phyloP scores from a whole-genome alignment of 2,113 vertebrate species.

The Corythaeola cristata region DNA sequence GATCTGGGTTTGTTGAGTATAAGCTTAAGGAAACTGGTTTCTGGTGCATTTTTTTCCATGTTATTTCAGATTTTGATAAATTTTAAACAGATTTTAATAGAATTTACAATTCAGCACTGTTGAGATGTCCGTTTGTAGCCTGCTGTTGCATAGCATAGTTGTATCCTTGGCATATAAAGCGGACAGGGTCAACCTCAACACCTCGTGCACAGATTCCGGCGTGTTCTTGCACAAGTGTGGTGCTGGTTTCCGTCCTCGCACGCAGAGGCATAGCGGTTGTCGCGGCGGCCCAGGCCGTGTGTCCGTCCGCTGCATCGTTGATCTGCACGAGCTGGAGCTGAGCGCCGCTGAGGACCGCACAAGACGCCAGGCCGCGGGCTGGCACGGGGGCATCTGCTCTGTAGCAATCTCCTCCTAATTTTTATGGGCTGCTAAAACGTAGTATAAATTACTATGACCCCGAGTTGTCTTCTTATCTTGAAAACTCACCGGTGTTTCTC shows the following conservation, averaged over 20 bases:
- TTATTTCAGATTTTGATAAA: background rate
- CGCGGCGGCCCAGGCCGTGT: background rate
- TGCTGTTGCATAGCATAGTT: background rate
- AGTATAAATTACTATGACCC: background rate
- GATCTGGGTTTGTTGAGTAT: background rate
- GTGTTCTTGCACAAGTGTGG: rapidly evolving
- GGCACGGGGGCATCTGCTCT: background rate
- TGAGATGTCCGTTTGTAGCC: background rate
- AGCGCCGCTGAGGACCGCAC: background rate
- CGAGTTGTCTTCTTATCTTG: background rate
- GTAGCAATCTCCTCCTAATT: rapidly evolving
- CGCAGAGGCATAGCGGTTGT: rapidly evolving
- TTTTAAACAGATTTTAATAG: background rate
- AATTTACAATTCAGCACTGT: background rate
- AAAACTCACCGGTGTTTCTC: background rate
- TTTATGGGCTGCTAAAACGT: background rate
- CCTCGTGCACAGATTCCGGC: rapidly evolving
- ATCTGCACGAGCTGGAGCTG: background rate
- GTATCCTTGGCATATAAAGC: background rate
- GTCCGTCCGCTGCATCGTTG: background rate
- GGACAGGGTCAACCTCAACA: background rate
- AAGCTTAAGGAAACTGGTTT: background rate
- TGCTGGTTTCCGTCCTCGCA: background rate
- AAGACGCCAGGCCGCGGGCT: background rate
- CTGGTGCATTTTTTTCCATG: background rate